A percentile compares a stretch with the other conserved stretches of the same genome.
Conservation (phyloP, 2,888 invertebrate genomes). For the Metacarcinus magister region DNA sequence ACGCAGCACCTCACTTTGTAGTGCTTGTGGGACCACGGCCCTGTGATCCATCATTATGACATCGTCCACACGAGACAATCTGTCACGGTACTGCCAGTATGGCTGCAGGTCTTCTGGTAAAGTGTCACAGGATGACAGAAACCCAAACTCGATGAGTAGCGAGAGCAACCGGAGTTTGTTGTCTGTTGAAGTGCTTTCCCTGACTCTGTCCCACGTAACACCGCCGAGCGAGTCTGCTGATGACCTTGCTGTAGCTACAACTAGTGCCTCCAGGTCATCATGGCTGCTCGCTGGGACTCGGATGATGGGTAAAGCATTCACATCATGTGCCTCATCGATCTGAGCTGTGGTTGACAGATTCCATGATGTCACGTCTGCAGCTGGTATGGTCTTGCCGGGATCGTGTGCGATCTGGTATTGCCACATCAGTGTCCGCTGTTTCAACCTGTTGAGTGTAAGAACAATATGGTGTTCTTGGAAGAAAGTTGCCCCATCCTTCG, state of each 20-base stretch:
- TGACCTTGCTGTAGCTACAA: too few species aligned
- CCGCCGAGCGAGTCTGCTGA: too few species aligned
- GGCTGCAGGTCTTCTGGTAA: constrained; percentile 62
- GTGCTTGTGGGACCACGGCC: background rate
- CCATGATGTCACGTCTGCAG: constrained; percentile 39
- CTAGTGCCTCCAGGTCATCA: too few species aligned
- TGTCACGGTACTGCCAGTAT: constrained; percentile 53
- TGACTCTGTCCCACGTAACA: constrained; percentile 54
- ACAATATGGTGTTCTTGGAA: too few species aligned
- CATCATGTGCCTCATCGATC: background rate
- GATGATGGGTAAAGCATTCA: too few species aligned
- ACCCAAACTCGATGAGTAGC: constrained; percentile 37
- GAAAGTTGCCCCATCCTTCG: too few species aligned
- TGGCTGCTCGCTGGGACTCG: too few species aligned
- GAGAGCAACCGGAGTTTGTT: constrained; percentile 47
- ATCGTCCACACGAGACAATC: constrained; percentile 34
- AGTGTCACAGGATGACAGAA: constrained; percentile 51
- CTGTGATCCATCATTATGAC: constrained; percentile 67
- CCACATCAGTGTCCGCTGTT: constrained; percentile 64
- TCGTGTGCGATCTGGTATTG: constrained; percentile 55
- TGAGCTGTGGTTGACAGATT: constrained; percentile 59
- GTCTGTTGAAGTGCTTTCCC: constrained; percentile 50
- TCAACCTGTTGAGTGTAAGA: too few species aligned
- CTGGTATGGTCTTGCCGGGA: constrained; percentile 56
- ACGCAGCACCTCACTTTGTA: too few species aligned